Conservation (phyloP, 2,888 invertebrate species). For the Arrhopalites spinosus region DNA sequence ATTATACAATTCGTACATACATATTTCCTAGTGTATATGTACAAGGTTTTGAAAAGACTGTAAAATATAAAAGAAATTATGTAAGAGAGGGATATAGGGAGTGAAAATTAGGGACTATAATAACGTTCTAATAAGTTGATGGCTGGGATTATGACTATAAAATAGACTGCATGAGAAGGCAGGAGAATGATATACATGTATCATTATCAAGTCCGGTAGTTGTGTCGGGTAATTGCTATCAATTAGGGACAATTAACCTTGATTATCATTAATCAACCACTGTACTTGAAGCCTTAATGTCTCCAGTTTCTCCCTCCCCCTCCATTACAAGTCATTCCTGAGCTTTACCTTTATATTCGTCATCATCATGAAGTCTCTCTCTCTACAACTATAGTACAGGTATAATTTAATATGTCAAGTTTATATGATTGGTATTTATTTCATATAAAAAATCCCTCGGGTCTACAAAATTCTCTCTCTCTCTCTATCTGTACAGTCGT, state of each 20-base stretch:
- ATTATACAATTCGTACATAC: too few relatives aligned
- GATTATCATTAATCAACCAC: slow-evolving; percentile 28
- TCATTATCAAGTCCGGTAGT: slow-evolving; percentile 39
- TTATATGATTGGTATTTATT: too few relatives aligned
- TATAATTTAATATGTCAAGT: too few relatives aligned
- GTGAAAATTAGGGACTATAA: slow-evolving; percentile 1
- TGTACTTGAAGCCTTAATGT: neutral
- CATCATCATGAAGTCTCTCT: neutral
- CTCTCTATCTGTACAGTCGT: too few relatives aligned
- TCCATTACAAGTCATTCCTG: neutral
- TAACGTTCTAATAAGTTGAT: neutral
- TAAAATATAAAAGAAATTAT: too few relatives aligned
- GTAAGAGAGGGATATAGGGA: neutral
- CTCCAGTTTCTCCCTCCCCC: neutral
- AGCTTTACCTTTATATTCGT: too few relatives aligned
- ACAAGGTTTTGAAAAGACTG: too few relatives aligned
- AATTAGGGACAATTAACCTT: slow-evolving; percentile 39
- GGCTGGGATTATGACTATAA: neutral
- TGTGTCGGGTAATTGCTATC: slow-evolving; percentile 36
- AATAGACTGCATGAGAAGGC: neutral
- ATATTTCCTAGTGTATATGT: too few relatives aligned
- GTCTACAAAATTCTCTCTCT: too few relatives aligned
- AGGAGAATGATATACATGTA: neutral
- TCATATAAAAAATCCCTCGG: too few relatives aligned
- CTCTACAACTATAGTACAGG: neutral